Base-by-base conservation (phyloP, 23 tunicate genomes). In the Trididemnum clinides region DNA sequence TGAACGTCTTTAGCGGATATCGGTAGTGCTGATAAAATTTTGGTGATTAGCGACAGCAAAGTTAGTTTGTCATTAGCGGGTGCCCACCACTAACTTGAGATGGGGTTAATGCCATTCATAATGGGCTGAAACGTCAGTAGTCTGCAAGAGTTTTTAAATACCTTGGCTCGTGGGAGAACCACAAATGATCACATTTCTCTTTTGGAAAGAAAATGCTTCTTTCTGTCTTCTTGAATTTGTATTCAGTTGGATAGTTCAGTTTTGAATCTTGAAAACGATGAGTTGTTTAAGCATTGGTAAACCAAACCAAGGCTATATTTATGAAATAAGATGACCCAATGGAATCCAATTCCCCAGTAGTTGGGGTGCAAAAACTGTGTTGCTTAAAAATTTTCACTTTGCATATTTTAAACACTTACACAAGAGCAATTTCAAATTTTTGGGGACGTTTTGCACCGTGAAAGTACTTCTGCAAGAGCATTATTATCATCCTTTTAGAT, bases 161-260 rank as follows among this genome's bases (percentile, higher is more conserved):
- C 87, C 51, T 83, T 0, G 87, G 87, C 80, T 83, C 79, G 22
- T 29, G 22, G 0, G 87, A 36, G 18, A 58, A 66, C 87, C 87
- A 83, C 20, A 70, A 21, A 44, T 71, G 78, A 51, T 83, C 87
- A 71, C 65, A 70, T 1, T 49, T 23, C 5, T 50, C 39, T 51
- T 83, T 83, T 15, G 80, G 63, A 35, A 10, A 70, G 31, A 83
- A 31, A 25, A 25, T 44, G 28, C 1, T 83, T 49, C 77, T 50
- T 29, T 70, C 71, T 1, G 22, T 50, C 29, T 51, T 71, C 38
- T 83, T 83, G 38, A 71, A 25, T 30, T 71, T 50, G 25, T 50
- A 51, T 28, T 78, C 66, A 10, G 29, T 6, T 15, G 64, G 83
- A 51, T 30, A 18, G 10, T 7, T 30, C 51, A 20, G 44, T 25